Base-by-base conservation (phyloP, 92 coral and sea anemone genomes). In the Umimayanthus kanabou region DNA sequence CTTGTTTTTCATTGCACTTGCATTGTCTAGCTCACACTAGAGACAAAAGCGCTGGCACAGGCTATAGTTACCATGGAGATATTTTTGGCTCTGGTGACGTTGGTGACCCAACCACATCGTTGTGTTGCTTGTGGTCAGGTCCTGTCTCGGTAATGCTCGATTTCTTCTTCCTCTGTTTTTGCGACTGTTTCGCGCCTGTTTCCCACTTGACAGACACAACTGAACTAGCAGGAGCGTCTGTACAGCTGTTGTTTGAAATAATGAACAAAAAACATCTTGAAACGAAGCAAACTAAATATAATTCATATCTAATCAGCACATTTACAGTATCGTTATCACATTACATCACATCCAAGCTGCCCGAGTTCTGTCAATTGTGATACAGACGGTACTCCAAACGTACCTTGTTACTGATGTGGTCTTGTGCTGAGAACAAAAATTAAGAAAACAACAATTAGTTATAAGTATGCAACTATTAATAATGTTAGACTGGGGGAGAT, bases 81-180 rank as follows among this genome's bases (percentile, higher is more conserved):
- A 69, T 10, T 70, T 73, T 89, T 13, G 87, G 61, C 40, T 85
- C 85, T 23, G 94, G 85, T 18, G 90, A 77, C 39, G 61, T 79
- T 0, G 85, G 58, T 11, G 80, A 81, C 22, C 26, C 58, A 7
- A 39, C 71, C n/a, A 53, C 33, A 26, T 88, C 80, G 39, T 90
- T 84, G 30, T 77, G 37, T 9, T 57, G 20, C 73, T 69, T 85
- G 5, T 13, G 84, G 6, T 53, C 42, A 28, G 40, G 10, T 43
- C 88, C 78, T 28, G 89, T 73, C 40, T 91, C 91, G 37, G 92
- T 77, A 23, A 80, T 64, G 75, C 91, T 82, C n/a, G 83, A 74
- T 89, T 91, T 91, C 88, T 89, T 94, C 88, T 93, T 94, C 71
- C 94, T 89, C 81, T 94, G 94, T 77, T 94, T 94, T 84, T 94